These are phyloP conservation scores for Bufo gargarizans DNA, from an alignment of 2,113 vertebrate species.

Conservation along the genomic window DNA sequence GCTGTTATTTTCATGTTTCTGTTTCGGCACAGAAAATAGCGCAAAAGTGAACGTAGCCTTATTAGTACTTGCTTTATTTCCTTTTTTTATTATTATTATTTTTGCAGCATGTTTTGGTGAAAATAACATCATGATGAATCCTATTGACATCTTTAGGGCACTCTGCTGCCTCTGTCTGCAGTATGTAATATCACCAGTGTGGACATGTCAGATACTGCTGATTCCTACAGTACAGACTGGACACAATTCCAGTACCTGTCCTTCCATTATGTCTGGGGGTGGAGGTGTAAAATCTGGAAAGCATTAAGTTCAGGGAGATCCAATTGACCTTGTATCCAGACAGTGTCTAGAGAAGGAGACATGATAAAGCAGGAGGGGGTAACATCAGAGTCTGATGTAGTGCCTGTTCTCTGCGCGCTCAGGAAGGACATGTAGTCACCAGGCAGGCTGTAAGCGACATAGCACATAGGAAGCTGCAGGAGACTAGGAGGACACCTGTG, in stretches of 20 bases:
- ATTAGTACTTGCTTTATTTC: too few relatives aligned
- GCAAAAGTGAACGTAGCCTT: too few relatives aligned
- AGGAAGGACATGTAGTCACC: not conserved
- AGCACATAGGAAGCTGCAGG: not conserved
- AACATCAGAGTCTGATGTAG: slow-evolving; percentile 31
- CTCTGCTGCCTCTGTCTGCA: too few relatives aligned
- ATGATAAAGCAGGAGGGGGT: slow-evolving; percentile 42
- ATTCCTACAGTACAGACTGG: not conserved
- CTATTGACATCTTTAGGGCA: too few relatives aligned
- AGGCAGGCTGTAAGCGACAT: not conserved
- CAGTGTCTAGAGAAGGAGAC: slow-evolving; percentile 54
- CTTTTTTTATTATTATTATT: too few relatives aligned
- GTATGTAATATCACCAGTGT: too few relatives aligned
- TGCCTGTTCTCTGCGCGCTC: slow-evolving; percentile 3
- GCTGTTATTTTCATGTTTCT: too few relatives aligned
- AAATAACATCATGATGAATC: too few relatives aligned
- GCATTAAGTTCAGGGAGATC: slow-evolving; percentile 31
- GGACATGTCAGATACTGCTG: too few relatives aligned
- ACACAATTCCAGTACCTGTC: not conserved
- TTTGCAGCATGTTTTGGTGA: too few relatives aligned
- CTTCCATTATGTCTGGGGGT: not conserved
- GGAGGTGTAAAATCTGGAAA: slow-evolving; percentile 52
- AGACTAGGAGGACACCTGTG: slow-evolving; percentile 36
- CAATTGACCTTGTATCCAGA: slow-evolving; percentile 51
- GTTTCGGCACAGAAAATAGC: too few relatives aligned